Conservation (phyloP, 2,888 invertebrate species). For the Meta bourneti region DNA sequence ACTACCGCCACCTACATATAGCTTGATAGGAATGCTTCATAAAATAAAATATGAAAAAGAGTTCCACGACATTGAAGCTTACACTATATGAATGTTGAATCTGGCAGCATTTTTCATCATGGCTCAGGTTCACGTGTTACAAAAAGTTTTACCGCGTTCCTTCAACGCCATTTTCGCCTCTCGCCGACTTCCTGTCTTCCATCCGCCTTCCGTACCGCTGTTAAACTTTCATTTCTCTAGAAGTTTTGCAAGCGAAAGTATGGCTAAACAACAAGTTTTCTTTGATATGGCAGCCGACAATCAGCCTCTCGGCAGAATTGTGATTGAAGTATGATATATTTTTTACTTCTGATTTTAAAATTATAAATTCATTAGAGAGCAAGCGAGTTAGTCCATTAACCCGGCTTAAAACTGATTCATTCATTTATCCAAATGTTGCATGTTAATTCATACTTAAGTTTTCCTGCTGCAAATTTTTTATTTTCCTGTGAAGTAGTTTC, state of each 20-base stretch:
- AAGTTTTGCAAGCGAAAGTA: conserved; percentile 66
- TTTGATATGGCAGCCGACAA: conserved; percentile 93
- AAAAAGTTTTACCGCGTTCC: conserved; percentile 44
- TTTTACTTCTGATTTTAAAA: background rate
- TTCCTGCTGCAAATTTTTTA: background rate
- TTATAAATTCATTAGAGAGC: background rate
- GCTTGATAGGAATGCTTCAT: too few species aligned
- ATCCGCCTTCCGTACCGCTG: too few species aligned
- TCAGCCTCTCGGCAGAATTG: conserved; percentile 89
- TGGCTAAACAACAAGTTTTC: conserved; percentile 87
- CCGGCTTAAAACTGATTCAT: too few species aligned
- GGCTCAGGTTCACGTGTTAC: conserved; percentile 64
- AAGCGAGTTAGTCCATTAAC: too few species aligned
- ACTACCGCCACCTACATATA: too few species aligned
- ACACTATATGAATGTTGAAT: background rate
- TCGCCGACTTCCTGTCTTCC: background rate
- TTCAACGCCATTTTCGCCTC: conserved; percentile 46
- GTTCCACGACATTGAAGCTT: too few species aligned
- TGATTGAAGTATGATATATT: conserved; percentile 90
- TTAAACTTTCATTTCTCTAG: background rate
- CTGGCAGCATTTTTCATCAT: conserved; percentile 46
- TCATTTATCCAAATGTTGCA: background rate
- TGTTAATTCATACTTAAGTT: background rate
- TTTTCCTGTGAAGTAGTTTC: too few species aligned
- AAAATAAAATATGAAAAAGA: too few species aligned